Evolutionary conservation across 2,797 vertebrate species (phyloP).

Genomic region (Echeneis naucrates): DNA sequence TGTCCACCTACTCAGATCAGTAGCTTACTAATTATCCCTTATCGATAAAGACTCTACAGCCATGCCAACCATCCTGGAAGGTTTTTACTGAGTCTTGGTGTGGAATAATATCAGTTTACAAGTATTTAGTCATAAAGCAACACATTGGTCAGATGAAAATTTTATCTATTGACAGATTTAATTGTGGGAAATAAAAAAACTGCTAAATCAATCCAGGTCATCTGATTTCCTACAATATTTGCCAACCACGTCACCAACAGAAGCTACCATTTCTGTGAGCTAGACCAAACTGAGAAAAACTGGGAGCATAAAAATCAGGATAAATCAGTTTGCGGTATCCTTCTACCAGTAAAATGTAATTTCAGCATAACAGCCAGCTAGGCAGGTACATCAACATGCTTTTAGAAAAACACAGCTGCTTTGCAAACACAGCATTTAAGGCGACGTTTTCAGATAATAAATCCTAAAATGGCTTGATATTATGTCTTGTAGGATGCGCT

Average conservation of each 20-base stretch:
- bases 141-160: not conserved
- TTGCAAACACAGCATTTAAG: not conserved
- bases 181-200: not conserved
- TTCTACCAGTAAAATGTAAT: not conserved
- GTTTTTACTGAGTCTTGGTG: not conserved
- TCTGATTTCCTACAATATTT: not conserved
- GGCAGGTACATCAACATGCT: too few species aligned
- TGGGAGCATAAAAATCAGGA: not conserved
- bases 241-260: not conserved
- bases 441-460: constrained; percentile 14
- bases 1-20: not conserved
- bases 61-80: not conserved
- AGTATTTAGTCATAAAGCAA: not conserved
- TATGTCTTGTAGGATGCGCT: not conserved
- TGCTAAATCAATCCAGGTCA: not conserved
- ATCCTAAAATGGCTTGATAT: constrained; percentile 1
- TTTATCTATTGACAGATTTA: not conserved
- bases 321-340: not conserved
- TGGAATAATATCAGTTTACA: not conserved
- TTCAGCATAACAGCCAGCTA: not conserved
- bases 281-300: not conserved
- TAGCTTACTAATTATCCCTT: not conserved
- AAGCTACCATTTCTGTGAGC: not conserved
- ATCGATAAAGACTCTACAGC: not conserved
- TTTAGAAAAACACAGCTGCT: not conserved